Evolutionary conservation across 2,113 vertebrate species (phyloP), one percentile per base, ranked within the genome.

Genomic region (Coturnix japonica): DNA sequence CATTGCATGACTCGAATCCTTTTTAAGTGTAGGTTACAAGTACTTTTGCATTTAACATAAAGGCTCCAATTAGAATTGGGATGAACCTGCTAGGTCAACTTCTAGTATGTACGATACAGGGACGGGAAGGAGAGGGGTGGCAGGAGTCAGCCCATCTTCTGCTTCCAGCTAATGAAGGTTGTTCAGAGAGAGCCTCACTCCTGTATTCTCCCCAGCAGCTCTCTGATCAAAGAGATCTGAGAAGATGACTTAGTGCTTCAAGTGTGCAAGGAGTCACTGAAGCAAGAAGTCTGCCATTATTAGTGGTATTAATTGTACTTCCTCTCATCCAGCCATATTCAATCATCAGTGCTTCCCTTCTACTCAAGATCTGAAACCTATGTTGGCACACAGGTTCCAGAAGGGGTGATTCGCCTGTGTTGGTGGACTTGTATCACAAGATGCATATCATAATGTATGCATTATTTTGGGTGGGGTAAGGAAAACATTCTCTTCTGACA

Each of bases 1-100:
- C 88, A 7, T 54, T 87, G 81, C 93, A 84, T 95, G 61, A 14
- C 94, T 94, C 41, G 7, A 33, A 63, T 76, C 81, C 85, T 87
- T 78, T 91, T 67, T 35, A 76, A 95, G 75, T 60, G 59, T 5
- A 41, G 72, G 56, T 81, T 89, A 70, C 33, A 70, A 94, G 88
- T 72, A 91, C 59, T 85, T 86, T 61, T 79, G 73, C 59, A 28
- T 51, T 59, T 67, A 44, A 77, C 83, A 91, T 73, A 53, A 93
- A 93, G 79, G 9, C 69, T 89, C 78, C 74, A 33, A 61, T 87
- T 87, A 25, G 70, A 81, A 26, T 61, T 0, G 4, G 81, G 67
- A 21, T n/a, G 93, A 95, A 84, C 11, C 35, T 2, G 13, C 46
- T 17, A 76, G 84, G 77, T 23, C 90, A 79, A 15, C 10, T 88